These are phyloP conservation scores for Busseola fusca DNA, from an alignment of 2,888 invertebrate genomes.

Conservation along the genomic window DNA sequence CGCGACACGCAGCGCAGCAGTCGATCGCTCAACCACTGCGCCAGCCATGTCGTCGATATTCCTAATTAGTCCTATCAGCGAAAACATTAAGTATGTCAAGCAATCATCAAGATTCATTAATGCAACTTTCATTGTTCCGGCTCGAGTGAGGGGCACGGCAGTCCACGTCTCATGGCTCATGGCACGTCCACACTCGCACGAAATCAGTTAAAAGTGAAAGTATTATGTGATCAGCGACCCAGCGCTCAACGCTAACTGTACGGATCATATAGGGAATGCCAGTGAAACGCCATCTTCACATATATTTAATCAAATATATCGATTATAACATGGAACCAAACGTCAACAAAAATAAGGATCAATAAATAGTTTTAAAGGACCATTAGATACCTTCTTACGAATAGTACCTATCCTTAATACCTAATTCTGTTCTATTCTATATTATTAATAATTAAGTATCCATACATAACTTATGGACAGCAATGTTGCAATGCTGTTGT, in stretches of 20 bases:
- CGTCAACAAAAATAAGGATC: not conserved
- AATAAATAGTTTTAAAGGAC: not conserved
- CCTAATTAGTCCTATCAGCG: slow-evolving; percentile 33
- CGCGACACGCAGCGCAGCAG: no score
- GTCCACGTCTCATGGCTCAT: slow-evolving; percentile 64
- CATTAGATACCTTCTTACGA: not conserved
- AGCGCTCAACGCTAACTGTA: slow-evolving; percentile 62
- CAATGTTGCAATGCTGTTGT: not conserved
- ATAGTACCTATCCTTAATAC: not conserved
- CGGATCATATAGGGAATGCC: slow-evolving; percentile 54
- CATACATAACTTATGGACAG: not conserved
- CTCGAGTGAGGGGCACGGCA: slow-evolving; percentile 73
- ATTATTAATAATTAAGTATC: not conserved
- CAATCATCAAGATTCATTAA: slow-evolving; percentile 72
- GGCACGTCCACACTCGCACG: slow-evolving; percentile 75
- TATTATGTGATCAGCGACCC: slow-evolving; percentile 80
- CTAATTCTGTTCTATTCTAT: not conserved
- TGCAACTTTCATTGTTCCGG: slow-evolving; percentile 84
- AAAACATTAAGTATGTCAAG: slow-evolving; percentile 64
- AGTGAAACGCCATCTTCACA: slow-evolving; percentile 30
- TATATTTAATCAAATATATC: not conserved
- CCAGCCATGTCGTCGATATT: no score
- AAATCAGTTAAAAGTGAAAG: slow-evolving; percentile 87
- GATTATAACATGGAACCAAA: not conserved
- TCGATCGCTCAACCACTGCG: no score